phyloP scores from a whole-genome alignment of 1,140 invertebrate species.

The Atopsyche davidsoni region DNA sequence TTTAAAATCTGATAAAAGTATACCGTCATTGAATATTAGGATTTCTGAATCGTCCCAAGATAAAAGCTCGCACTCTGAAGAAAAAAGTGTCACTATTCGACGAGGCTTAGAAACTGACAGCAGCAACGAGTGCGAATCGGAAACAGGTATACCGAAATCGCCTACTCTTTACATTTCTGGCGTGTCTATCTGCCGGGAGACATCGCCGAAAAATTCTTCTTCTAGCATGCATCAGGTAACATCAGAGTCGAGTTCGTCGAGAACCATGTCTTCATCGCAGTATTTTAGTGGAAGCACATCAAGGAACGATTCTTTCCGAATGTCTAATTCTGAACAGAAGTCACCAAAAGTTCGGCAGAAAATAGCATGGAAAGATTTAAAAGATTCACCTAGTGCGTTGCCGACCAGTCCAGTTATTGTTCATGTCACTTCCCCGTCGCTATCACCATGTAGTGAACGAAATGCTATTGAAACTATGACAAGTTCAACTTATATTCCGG shows the following conservation, averaged over 20 bases:
- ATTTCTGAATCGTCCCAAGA: conserved; percentile 21
- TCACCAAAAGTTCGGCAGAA: conserved; percentile 25
- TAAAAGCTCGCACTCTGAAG: conserved; percentile 1
- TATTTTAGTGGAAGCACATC: conserved; percentile 9
- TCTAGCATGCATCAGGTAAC: neutral
- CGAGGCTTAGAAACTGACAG: conserved; percentile 45
- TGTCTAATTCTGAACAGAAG: conserved; percentile 10
- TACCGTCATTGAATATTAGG: conserved; percentile 21
- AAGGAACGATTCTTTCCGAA: conserved; percentile 14
- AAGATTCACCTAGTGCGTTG: conserved; percentile 9
- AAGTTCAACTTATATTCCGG: conserved; percentile 15
- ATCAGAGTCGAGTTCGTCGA: conserved; percentile 14
- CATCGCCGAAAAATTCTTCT: conserved; percentile 18
- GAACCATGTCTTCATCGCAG: conserved; percentile 6
- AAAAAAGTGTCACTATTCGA: conserved; percentile 7
- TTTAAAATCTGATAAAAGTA: conserved; percentile 14
- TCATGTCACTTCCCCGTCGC: conserved; percentile 25
- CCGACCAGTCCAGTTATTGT: conserved; percentile 25
- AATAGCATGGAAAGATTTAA: conserved; percentile 22
- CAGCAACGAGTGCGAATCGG: conserved; percentile 52
- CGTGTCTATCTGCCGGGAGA: conserved; percentile 53
- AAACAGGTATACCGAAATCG: conserved; percentile 54
- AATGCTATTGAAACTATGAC: conserved; percentile 18
- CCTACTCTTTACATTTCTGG: conserved; percentile 55
- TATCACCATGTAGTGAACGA: conserved; percentile 24